Conservation (phyloP, 2,888 invertebrate species). For the Argyra leucocephala region DNA sequence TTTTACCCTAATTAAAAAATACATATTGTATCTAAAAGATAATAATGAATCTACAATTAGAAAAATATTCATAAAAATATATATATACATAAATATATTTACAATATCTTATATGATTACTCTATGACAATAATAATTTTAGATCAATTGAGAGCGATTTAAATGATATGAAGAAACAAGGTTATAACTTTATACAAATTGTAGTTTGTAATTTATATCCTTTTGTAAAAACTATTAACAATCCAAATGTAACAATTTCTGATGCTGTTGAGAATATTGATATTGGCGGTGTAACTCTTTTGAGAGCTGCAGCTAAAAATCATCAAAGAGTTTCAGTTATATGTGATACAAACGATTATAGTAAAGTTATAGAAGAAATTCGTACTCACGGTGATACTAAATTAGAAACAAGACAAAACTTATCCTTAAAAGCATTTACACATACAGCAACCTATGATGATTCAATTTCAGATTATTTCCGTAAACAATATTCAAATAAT, state of each 20-base stretch:
- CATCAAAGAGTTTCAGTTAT: conserved; percentile 87
- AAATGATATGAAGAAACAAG: conserved; percentile 69
- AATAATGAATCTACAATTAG: no score
- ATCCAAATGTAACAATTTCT: conserved; percentile 66
- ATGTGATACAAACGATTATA: conserved; percentile 86
- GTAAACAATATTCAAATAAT: conserved; percentile 73
- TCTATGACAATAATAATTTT: no score
- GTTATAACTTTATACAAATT: conserved; percentile 69
- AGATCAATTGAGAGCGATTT: conserved; percentile 66
- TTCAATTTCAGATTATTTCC: conserved; percentile 91
- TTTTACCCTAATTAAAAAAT: no score
- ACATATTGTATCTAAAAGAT: no score
- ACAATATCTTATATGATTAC: no score
- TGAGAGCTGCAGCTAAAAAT: conserved; percentile 95
- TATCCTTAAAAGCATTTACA: conserved; percentile 85
- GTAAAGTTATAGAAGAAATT: conserved; percentile 62
- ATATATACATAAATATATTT: no score
- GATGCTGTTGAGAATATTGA: conserved; percentile 96
- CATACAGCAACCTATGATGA: conserved; percentile 92
- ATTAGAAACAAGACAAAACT: conserved; percentile 44
- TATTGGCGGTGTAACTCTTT: conserved; percentile 89
- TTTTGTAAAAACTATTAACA: conserved; percentile 77
- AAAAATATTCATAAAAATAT: no score
- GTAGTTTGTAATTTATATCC: conserved; percentile 97
- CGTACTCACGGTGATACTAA: conserved; percentile 60